Conservation (phyloP, 2,797 vertebrate genomes). For the Syncerus caffer region DNA sequence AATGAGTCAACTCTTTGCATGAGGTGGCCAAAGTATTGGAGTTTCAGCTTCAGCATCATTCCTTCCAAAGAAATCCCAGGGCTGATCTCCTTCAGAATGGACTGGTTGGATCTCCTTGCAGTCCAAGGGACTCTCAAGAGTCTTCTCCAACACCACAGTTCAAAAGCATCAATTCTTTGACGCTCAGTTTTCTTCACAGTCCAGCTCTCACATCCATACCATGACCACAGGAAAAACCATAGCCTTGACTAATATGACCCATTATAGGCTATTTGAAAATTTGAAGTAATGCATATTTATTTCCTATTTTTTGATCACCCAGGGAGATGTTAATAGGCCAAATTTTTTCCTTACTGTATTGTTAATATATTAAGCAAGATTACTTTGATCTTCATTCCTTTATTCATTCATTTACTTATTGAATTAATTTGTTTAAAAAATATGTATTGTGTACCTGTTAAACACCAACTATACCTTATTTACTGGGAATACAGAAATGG, state of each 20-base stretch:
- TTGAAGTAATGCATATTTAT: neutral
- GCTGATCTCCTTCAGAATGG: no score
- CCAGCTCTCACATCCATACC: no score
- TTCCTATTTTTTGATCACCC: neutral
- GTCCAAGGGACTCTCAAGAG: no score
- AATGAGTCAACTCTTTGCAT: no score
- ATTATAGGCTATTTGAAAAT: neutral
- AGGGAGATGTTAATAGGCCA: neutral
- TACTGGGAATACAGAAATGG: neutral
- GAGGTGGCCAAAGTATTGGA: no score
- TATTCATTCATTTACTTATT: neutral
- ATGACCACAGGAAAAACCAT: no score
- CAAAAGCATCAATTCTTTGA: no score
- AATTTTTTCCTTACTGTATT: neutral
- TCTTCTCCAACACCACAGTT: no score
- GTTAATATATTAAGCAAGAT: neutral
- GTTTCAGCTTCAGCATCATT: no score
- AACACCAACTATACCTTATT: neutral
- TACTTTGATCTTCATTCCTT: neutral
- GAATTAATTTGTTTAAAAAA: neutral
- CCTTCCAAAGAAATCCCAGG: no score
- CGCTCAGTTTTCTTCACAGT: no score
- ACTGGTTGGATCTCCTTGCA: no score
- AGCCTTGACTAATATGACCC: neutral
- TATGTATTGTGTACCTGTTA: neutral